Conservation (phyloP, 2,888 invertebrate genomes). For the Zaprionus bogoriensis region DNA sequence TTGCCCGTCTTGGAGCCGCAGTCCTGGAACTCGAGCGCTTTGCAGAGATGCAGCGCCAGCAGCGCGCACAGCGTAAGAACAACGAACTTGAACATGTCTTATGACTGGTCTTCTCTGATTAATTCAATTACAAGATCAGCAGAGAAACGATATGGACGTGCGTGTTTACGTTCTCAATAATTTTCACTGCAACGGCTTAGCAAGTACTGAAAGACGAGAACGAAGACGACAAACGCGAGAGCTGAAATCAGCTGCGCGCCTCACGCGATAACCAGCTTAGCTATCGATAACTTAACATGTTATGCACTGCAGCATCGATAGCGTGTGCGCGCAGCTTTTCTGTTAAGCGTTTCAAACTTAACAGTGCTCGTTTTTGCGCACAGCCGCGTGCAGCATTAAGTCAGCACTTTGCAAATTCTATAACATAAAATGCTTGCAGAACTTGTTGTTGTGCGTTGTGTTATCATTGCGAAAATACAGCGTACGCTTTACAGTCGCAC, state of each 20-base stretch:
- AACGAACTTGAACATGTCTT: constrained; percentile 64
- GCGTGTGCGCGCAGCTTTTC: not conserved
- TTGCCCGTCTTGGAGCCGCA: constrained; percentile 85
- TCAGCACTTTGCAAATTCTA: not conserved
- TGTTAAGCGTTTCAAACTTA: not conserved
- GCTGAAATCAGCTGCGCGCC: constrained; percentile 47
- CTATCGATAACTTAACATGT: constrained; percentile 33
- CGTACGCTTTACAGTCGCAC: not conserved
- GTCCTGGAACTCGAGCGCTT: constrained; percentile 77
- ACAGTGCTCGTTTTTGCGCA: not conserved
- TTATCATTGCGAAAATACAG: not conserved
- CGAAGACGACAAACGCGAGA: constrained; percentile 11
- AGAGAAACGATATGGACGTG: not conserved
- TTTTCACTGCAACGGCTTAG: constrained; percentile 30
- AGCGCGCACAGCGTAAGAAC: constrained; percentile 58
- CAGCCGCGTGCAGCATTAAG: not conserved
- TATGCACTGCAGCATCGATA: not conserved
- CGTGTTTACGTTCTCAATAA: not conserved
- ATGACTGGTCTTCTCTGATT: constrained; percentile 17
- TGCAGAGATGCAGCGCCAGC: constrained; percentile 43
- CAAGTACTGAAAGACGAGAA: constrained; percentile 32
- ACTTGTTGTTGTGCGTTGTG: not conserved
- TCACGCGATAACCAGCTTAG: constrained; percentile 19
- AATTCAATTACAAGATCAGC: constrained; percentile 32
- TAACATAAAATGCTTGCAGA: not conserved